These are phyloP conservation scores for Linurgus olivaceus DNA, from an alignment of 2,797 vertebrate species.

Conservation along the genomic window DNA sequence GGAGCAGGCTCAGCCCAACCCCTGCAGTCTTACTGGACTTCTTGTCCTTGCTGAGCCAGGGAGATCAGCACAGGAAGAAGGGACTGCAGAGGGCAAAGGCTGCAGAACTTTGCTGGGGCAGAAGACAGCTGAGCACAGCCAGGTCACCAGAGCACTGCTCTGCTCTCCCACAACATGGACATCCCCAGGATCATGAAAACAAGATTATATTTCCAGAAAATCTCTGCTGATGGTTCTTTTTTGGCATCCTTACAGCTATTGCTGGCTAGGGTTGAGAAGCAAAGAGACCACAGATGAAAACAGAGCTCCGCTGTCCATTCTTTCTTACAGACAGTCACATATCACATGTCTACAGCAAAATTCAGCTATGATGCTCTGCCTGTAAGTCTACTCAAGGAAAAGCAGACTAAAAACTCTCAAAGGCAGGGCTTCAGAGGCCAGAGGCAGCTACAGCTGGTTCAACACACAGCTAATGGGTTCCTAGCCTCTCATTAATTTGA, in stretches of 20 bases:
- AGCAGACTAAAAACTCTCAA: neutral
- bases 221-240: neutral
- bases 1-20: slow-evolving; percentile 44
- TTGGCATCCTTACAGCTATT: neutral
- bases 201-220: neutral
- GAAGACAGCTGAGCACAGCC: neutral
- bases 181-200: neutral
- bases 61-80: neutral
- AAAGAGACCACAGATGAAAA: neutral
- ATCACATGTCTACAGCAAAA: neutral
- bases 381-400: neutral
- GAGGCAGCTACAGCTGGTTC: neutral
- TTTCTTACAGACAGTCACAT: neutral
- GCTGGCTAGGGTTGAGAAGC: neutral
- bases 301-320: neutral
- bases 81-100: neutral
- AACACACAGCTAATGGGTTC: neutral
- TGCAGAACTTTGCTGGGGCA: neutral
- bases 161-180: neutral
- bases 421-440: neutral
- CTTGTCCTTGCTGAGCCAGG: neutral
- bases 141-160: neutral
- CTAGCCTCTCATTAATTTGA: neutral
- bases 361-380: neutral
- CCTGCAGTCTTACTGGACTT: neutral